Base-by-base conservation (phyloP, 2,113 vertebrate species). In the Nothoprocta perdicaria region DNA sequence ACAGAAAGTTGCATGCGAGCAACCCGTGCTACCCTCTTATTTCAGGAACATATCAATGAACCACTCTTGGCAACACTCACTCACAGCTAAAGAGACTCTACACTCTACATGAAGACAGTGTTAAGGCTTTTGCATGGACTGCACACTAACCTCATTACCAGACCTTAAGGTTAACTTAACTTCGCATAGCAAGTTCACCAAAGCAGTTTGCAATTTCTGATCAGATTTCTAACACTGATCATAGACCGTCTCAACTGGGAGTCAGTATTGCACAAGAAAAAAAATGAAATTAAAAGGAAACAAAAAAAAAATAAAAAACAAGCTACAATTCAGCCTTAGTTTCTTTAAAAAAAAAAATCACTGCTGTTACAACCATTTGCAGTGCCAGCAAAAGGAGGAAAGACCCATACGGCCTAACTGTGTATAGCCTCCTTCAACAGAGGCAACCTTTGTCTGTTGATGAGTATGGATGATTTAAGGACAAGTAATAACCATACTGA, bases 1-100 rank as follows among this genome's bases (percentile, higher is more conserved):
- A 22, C 19, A 29, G 4, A 26, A 52, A 9, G 5, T 65, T 68
- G 6, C 33, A 14, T 48, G 33, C 26, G 17, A 45, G 2, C 29
- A 19, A n/a, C 21, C 29, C 50, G 29, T 3, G 12, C 52, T 40
- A 75, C 5, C 2, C 0, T 0, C 2, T 5, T 66, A 23, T 46
- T 65, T 26, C 48, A 84, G 35, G n/a, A 73, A 80, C 75, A 72
- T 22, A 29, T 6, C 13, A n/a, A 14, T 48, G 23, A 71, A 33
- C 14, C 82, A 29, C 48, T 4, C 10, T 29, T 9, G 66, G 55
- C 38, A 77, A 62, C 18, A 43, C 6, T 5, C 4, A 45, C 35
- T 78, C 13, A 29, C 21, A 52, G 19, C 62, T 38, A 38, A 38
- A 38, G 35, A 38, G 35, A 38, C 35, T 38, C 35, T 35, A 35